Conservation (phyloP, 2,113 vertebrate species). For the Panurus biarmicus region DNA sequence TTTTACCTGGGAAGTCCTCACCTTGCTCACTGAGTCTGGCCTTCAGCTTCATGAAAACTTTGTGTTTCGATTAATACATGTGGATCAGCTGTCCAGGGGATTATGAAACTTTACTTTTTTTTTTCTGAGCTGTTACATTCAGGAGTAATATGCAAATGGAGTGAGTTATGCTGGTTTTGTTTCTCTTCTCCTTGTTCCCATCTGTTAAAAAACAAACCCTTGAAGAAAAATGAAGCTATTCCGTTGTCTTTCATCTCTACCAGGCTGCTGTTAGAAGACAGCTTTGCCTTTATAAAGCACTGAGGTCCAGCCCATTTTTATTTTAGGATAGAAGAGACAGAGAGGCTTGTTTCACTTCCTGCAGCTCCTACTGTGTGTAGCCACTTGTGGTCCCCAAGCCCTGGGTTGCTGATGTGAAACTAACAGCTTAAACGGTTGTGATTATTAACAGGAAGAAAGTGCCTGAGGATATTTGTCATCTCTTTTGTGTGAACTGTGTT, state of each 20-base stretch:
- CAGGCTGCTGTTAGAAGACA: neutral
- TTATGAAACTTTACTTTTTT: neutral
- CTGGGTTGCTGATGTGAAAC: neutral
- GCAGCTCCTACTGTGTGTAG: neutral
- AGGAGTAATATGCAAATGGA: neutral
- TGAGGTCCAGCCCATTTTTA: neutral
- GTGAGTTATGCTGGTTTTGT: neutral
- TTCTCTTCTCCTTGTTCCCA: neutral
- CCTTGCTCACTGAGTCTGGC: neutral
- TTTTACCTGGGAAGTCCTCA: neutral
- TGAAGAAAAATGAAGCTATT: neutral
- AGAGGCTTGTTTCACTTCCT: neutral
- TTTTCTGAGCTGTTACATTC: neutral
- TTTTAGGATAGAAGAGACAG: neutral
- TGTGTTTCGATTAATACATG: neutral
- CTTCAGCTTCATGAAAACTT: neutral
- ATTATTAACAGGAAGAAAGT: neutral
- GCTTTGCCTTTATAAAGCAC: neutral
- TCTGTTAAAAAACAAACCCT: conserved; percentile 2
- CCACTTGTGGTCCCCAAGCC: neutral
- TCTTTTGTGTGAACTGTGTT: neutral
- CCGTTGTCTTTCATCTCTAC: neutral
- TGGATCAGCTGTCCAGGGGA: neutral
- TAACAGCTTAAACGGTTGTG: neutral
- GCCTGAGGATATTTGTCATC: neutral